These are phyloP conservation scores for Micrastur ruficollis DNA, from an alignment of 2,797 vertebrate genomes.

Conservation along the genomic window DNA sequence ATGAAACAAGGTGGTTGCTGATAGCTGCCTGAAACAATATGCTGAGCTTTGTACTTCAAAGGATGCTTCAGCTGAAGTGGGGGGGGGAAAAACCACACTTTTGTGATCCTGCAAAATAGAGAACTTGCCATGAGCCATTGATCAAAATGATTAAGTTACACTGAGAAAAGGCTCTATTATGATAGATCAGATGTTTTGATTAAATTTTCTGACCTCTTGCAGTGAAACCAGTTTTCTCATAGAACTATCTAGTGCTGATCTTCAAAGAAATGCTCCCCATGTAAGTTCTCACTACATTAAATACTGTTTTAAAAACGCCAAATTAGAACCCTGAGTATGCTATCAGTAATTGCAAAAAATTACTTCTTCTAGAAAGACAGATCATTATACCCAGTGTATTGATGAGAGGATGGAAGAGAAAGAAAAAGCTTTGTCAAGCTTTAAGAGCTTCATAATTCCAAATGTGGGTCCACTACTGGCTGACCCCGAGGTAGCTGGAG, in stretches of 20 bases:
- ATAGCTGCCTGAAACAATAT: not conserved
- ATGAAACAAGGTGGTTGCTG: not conserved
- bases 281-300: not conserved
- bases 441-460: not conserved
- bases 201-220: not conserved
- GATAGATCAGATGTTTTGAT: not conserved
- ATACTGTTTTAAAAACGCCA: not conserved
- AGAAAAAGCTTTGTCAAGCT: not conserved
- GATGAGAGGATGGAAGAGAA: not conserved
- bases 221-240: not conserved
- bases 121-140: not conserved
- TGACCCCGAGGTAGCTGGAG: not conserved
- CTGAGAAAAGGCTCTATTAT: not conserved
- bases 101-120: not conserved
- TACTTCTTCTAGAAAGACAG: not conserved
- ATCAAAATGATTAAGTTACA: not conserved
- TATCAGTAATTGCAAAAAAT: not conserved
- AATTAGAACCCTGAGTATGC: not conserved
- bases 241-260: not conserved
- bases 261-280: not conserved
- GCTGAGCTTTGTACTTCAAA: not conserved
- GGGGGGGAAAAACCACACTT: not conserved
- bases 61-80: not conserved
- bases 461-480: not conserved
- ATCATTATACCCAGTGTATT: not conserved